phyloP scores from a whole-genome alignment of 2,888 invertebrate genomes.

The Coecobrya sp. region DNA sequence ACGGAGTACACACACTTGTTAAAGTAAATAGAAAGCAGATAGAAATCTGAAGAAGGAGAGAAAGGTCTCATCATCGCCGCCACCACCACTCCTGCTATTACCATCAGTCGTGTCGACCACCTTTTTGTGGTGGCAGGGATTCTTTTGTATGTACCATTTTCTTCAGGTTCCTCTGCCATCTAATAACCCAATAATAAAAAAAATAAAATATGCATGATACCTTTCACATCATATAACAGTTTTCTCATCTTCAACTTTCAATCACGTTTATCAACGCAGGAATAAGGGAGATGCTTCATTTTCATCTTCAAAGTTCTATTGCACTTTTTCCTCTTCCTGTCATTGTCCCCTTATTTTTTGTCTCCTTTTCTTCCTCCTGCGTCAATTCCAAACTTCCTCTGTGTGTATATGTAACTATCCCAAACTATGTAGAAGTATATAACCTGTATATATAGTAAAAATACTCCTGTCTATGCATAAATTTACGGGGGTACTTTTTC shows the following conservation, averaged over 20 bases:
- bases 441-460: too few species aligned
- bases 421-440: too few species aligned
- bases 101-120: neutral
- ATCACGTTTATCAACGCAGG: conserved; percentile 61
- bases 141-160: neutral
- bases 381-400: neutral
- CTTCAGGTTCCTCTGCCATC: neutral
- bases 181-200: conserved; percentile 34
- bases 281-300: conserved; percentile 4
- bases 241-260: neutral
- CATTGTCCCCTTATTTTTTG: conserved; percentile 10
- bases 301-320: conserved; percentile 47
- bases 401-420: too few species aligned
- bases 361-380: neutral
- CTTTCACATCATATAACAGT: neutral
- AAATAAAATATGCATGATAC: conserved; percentile 18
- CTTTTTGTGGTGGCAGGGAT: conserved; percentile 7
- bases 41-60: conserved; percentile 39
- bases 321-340: neutral
- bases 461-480: too few species aligned
- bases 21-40: neutral
- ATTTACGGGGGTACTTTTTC: too few species aligned
- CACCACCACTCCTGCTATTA: neutral
- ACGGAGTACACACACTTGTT: too few species aligned
- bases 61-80: conserved; percentile 28